Conservation (phyloP, 2,888 invertebrate genomes). For the Oxystoma pomonae region DNA sequence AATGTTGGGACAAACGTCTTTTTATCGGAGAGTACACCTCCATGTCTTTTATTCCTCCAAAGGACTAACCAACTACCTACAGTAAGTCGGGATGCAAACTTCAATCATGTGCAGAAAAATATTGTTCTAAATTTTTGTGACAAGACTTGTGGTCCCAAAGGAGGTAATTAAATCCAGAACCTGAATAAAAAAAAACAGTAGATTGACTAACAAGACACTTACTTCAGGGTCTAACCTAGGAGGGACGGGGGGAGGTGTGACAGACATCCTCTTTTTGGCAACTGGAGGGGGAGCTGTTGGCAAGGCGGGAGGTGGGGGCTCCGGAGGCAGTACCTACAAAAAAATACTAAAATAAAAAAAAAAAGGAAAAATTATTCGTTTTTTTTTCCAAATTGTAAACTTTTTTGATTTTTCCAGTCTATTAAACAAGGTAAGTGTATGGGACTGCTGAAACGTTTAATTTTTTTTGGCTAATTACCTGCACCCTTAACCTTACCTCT, state of each 20-base stretch:
- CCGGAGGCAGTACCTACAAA: background rate
- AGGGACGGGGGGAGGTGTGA: slow-evolving; percentile 57
- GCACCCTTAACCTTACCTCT: slow-evolving; percentile 39
- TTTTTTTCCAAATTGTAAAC: background rate
- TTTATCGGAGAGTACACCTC: no score
- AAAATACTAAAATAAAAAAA: background rate
- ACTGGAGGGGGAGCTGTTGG: slow-evolving; percentile 49
- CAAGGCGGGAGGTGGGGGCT: slow-evolving; percentile 40
- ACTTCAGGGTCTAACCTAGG: slow-evolving; percentile 58
- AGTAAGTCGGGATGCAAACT: no score
- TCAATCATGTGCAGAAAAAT: background rate
- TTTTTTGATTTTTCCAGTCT: no score
- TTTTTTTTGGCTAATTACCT: no score
- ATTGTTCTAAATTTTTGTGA: background rate
- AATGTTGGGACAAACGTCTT: no score
- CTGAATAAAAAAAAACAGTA: no score
- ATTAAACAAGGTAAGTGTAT: no score
- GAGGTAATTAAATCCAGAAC: no score
- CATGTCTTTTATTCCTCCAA: no score
- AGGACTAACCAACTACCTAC: no score
- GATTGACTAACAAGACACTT: slow-evolving; percentile 20
- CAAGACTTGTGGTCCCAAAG: no score
- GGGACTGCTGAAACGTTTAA: no score
- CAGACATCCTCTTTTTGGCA: slow-evolving; percentile 50
- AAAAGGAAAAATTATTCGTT: background rate